Conservation (phyloP, 2,797 vertebrate genomes). For the Carapus acus region DNA sequence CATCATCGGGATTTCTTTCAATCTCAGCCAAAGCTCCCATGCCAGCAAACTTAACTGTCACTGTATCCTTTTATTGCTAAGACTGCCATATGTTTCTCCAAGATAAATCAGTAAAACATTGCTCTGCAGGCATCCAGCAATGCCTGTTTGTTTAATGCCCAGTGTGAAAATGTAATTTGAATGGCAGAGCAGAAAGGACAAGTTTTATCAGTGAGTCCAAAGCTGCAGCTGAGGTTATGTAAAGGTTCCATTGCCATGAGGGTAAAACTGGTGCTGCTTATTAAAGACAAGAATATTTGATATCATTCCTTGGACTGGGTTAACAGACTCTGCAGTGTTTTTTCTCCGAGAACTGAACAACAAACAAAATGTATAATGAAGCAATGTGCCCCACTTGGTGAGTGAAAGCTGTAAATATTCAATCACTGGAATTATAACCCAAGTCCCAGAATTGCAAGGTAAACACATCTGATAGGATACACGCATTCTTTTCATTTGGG, state of each 20-base stretch:
- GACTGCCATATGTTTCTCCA: conserved; percentile 31
- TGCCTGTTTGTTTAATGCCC: conserved; percentile 9
- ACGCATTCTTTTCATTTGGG: conserved; percentile 54
- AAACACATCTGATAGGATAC: conserved; percentile 49
- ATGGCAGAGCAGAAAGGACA: conserved; percentile 2
- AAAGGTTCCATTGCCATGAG: conserved; percentile 5
- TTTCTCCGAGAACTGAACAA: conserved; percentile 45
- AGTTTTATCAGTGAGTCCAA: conserved; percentile 13
- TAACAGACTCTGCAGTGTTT: conserved; percentile 25
- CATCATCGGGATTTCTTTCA: conserved; percentile 29
- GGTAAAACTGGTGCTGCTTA: conserved; percentile 1
- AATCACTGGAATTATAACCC: conserved; percentile 56
- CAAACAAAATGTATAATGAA: conserved; percentile 67
- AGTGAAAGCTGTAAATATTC: conserved; percentile 65
- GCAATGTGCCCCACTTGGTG: conserved; percentile 46
- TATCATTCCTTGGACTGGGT: conserved; percentile 23
- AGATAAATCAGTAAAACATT: conserved; percentile 38
- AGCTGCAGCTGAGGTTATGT: not conserved
- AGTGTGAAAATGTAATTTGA: conserved; percentile 23
- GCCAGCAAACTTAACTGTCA: conserved; percentile 35
- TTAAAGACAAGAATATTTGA: conserved; percentile 12
- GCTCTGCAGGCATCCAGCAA: conserved; percentile 2
- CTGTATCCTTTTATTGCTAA: conserved; percentile 34
- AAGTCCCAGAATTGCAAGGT: conserved; percentile 58
- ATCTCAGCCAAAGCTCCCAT: conserved; percentile 25